Evolutionary conservation across 2,797 vertebrate genomes (phyloP), one percentile per base, ranked within the genome.

Genomic region (Coilia nasus): DNA sequence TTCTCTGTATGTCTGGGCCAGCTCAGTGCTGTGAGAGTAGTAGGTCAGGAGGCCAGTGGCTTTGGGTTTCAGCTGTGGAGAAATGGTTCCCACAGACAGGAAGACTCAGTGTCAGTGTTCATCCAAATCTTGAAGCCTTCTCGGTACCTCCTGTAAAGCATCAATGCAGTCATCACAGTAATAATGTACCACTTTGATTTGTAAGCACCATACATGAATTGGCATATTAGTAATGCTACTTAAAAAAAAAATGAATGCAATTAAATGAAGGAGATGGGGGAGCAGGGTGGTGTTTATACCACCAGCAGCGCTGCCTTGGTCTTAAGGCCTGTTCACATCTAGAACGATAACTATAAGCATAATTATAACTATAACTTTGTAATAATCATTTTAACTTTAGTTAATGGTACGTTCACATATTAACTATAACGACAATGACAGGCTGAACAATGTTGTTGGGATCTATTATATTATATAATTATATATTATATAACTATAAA

Each of bases 41-140:
- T 78, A 44, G 71, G 71, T 78, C 71, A 78, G 71, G 35, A 78
- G 71, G 19, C 71, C 71, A 44, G 35, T 19, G 6, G 35, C 71
- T 78, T 78, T 78, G 71, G 31, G 31, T 78, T 78, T 78, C 71
- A 78, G 19, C 71, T 31, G 31, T 44, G 35, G 5, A 78, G 35
- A 31, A 78, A 19, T 44, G 31, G 15, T 21, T 6, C 19, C 35
- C 35, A 78, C 17, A 78, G 17, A 9, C 71, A 41, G 35, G 17
- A 7, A 78, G 67, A 15, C 11, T 35, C 25, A 14, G 3, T 28
- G 15, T 71, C 7, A 11, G 11, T 78, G 35, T 75, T 75, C 67
- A 75, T 75, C 15, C 28, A 41, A 19, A 7, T 41, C 17, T 78
- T 78, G 50, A 54, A 54, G 50, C 50, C 50, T 54, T 54, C 50